phyloP scores from a whole-genome alignment of 2,113 vertebrate genomes.

The Epinephelus lanceolatus region DNA sequence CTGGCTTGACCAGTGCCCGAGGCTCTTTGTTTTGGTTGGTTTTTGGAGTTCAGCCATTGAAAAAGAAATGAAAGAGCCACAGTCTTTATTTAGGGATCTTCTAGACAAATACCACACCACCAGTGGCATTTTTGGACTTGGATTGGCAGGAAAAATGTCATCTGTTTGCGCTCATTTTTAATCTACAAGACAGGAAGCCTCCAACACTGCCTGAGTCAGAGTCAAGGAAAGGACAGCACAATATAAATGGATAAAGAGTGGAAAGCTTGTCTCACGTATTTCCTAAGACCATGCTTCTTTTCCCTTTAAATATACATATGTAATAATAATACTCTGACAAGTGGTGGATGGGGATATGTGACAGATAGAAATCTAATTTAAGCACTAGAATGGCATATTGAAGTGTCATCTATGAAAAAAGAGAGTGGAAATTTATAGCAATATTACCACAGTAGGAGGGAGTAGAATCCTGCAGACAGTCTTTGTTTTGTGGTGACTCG shows the following conservation, averaged over 20 bases:
- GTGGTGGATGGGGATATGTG: neutral
- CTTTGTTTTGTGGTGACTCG: too few species aligned
- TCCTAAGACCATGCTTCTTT: neutral
- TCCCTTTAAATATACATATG: neutral
- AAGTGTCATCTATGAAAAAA: neutral
- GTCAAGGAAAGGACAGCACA: neutral
- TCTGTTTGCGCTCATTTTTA: neutral
- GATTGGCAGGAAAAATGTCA: slow-evolving; percentile 1
- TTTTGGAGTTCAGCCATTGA: neutral
- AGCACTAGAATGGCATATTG: neutral
- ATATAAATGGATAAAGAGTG: neutral
- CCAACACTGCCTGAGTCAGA: neutral
- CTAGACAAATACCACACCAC: slow-evolving; percentile 12
- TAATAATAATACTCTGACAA: neutral
- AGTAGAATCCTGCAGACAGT: neutral
- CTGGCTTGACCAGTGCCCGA: neutral
- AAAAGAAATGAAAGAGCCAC: neutral
- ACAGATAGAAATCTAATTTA: neutral
- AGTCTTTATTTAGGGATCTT: slow-evolving; percentile 11
- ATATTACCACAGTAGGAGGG: neutral
- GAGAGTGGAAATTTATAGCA: neutral
- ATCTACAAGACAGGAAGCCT: neutral
- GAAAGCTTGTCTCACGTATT: neutral
- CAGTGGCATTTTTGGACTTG: neutral
- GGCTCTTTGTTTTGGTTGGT: neutral